phyloP scores from a whole-genome alignment of 1,140 invertebrate genomes.

The Zelostemma sp. region DNA sequence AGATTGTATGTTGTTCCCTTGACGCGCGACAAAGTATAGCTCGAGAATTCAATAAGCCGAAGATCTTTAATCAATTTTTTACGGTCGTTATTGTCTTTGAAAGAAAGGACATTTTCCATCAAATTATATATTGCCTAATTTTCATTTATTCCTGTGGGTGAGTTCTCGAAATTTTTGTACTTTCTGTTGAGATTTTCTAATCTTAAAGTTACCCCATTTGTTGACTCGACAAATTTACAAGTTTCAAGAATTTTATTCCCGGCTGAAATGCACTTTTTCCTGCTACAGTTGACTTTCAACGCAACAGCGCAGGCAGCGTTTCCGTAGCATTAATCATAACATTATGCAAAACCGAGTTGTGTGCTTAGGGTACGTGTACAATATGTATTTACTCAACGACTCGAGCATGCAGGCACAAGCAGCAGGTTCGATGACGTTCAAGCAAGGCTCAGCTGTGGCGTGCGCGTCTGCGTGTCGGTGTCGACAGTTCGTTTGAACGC shows the following conservation, averaged over 20 bases:
- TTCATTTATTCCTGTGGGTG: too few species aligned
- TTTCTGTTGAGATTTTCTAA: too few species aligned
- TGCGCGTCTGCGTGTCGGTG: conserved; percentile 54
- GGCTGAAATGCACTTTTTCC: too few species aligned
- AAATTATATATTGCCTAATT: too few species aligned
- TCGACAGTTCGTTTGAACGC: conserved; percentile 68
- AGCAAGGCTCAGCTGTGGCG: conserved; percentile 27
- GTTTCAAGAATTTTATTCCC: too few species aligned
- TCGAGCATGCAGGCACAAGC: conserved; percentile 31
- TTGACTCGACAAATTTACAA: too few species aligned
- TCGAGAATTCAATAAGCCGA: conserved; percentile 46
- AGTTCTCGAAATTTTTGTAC: too few species aligned
- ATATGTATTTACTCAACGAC: conserved; percentile 20
- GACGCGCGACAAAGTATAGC: conserved; percentile 54
- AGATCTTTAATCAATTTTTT: not conserved
- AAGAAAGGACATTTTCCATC: too few species aligned
- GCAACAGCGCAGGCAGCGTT: conserved; percentile 26
- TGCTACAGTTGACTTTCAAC: not conserved
- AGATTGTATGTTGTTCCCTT: conserved; percentile 15
- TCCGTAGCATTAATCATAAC: conserved; percentile 37
- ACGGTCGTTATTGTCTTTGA: conserved; percentile 7
- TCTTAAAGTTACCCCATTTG: too few species aligned
- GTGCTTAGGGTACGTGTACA: conserved; percentile 16
- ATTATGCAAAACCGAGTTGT: conserved; percentile 30
- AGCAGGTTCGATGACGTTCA: conserved; percentile 28